Evolutionary conservation across 2,113 vertebrate genomes (phyloP), one percentile per base, ranked within the genome.

Genomic region (Ardeotis arabs): DNA sequence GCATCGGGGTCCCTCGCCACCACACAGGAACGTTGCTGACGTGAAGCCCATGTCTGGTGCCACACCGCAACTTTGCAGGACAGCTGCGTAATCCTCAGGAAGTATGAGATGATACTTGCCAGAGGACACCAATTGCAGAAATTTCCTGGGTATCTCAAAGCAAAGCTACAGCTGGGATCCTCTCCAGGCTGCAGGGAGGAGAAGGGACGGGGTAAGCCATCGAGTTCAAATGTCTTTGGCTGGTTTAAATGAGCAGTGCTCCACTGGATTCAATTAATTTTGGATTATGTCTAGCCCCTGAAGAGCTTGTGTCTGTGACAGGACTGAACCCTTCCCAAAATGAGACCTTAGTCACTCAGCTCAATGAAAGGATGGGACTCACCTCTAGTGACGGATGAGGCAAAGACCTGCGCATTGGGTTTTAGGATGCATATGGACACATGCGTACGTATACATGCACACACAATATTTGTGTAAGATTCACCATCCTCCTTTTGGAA

Each of bases 1-100:
- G 47, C 63, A 4, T 0, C 0, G 1, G 13, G 6, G 29, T 83
- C 12, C 39, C 11, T 31, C 2, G 0, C 7, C 37, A 55, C 59
- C 50, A 7, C 0, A 0, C 29, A 10, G 55, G 49, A 39, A 41
- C 0, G 1, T 1, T 23, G 31, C 44, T 74, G 70, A 56, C 25
- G 1, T 1, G 9, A 74, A 77, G 49, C 25, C 76, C 6, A 0
- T 41, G 69, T 13, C 72, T 47, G 12, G 24, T 0, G 5, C 70
- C 88, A 60, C 15, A 2, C 37, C 14, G 29, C 50, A 77, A 78
- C 59, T 86, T 55, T 55, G 31, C 35, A 76, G 70, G 31, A 35
- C 4, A 6, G 25, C 79, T 70, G 55, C 17, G 12, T 7, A 29
- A 80, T 19, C 41, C 66, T 50, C 58, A 41, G 77, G 66, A 89